Evolutionary conservation across 2,113 vertebrate genomes (phyloP), one percentile per base, ranked within the genome.

Genomic region (Planiliza haematocheilus): DNA sequence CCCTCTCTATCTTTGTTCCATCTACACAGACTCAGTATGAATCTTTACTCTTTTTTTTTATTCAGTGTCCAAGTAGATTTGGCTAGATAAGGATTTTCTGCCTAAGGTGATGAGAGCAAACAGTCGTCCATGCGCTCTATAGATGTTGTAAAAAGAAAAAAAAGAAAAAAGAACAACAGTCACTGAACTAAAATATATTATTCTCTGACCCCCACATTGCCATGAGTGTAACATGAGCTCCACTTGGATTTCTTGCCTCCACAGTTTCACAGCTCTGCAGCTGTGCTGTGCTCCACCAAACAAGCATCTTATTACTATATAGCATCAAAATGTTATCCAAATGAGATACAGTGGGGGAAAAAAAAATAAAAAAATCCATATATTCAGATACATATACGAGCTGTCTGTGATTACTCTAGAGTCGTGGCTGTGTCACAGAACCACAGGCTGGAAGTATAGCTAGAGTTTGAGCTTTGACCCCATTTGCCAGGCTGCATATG

Each of bases 381-480:
- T 68, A 24, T 38, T 30, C 36, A 14, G 14, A 7, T 50, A 59
- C 67, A 59, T 16, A 5, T n/a, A 34, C 49, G 21, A 36, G 48
- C 63, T 60, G 49, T 12, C 17, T 17, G 34, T 73, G 42, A 30
- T 39, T 60, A 41, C 43, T 49, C 24, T 10, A 24, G 46, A 66
- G 36, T 10, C n/a, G 42, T 10, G 45, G 48, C 30, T 42, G 2
- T 36, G 17, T 70, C 65, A 18, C 51, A 45, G 21, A 46, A 59
- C 45, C 57, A 21, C 37, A 7, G 60, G 37, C 61, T 45, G 39
- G 36, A 74, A 24, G 52, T 36, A 58, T n/a, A 30, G 52, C 56
- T 36, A 3, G 14, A 53, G 58, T 70, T 43, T 82, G 77, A 86
- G 64, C 83, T 79, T 61, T 85, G 82, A 84, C 88, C 70, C 59